Conservation (phyloP, 2,113 vertebrate species). For the Chaetops frenatus region DNA sequence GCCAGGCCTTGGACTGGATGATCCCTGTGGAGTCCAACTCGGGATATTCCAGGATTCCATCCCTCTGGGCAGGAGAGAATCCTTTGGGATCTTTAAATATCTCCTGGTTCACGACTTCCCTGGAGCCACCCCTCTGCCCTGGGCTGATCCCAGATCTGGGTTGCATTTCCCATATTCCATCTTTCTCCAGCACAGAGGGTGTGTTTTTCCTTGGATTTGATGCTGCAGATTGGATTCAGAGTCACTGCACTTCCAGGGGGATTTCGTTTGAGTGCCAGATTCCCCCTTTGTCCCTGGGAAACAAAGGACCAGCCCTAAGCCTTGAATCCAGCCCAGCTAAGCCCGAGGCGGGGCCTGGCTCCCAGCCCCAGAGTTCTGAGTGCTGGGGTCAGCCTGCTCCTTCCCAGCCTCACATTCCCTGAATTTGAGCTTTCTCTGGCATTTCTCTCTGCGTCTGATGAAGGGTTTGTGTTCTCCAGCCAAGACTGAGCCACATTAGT, state of each 20-base stretch:
- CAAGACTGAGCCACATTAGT: neutral
- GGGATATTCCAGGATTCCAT: neutral
- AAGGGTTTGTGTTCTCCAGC: neutral
- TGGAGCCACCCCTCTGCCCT: neutral
- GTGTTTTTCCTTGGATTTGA: neutral
- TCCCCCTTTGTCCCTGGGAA: too few relatives aligned
- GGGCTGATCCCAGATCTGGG: neutral
- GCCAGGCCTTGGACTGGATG: neutral
- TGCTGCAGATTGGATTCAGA: neutral
- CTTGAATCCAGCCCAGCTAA: neutral
- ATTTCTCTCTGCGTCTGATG: neutral
- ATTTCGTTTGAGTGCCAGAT: neutral
- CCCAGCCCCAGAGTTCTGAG: rapidly evolving
- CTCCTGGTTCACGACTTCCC: neutral
- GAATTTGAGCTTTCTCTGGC: neutral
- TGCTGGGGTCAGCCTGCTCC: neutral
- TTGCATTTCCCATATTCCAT: neutral
- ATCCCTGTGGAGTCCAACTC: neutral
- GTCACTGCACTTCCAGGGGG: neutral
- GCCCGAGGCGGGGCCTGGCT: neutral
- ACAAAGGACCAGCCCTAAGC: neutral
- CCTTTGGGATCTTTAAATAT: neutral
- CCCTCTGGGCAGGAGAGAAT: neutral
- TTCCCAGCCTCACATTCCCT: neutral
- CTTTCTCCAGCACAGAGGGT: neutral